Base-by-base conservation (phyloP, 2,888 invertebrate species). In the Tricholauxania praeusta region DNA sequence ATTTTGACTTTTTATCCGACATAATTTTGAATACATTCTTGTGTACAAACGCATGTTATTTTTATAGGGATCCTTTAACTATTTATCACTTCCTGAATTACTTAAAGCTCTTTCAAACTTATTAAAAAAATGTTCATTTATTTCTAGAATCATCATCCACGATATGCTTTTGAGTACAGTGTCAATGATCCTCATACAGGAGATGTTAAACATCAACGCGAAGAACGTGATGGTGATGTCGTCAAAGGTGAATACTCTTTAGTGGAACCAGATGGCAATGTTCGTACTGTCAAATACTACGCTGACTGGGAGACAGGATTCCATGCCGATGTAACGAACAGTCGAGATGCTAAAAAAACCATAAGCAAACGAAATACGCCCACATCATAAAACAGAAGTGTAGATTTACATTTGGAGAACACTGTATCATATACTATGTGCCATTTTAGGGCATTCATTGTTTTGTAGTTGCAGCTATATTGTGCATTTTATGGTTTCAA, bases 271-370 rank as follows among this genome's bases (percentile, higher is more conserved):
- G 93, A 93, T 87, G 93, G 93, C 72, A 92, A 92, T 76, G 91
- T 93, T 72, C 90, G 93, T 78, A 93, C 92, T 3, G 93, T 93
- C 73, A 90, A 92, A 87, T 93, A 93, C 87, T 90, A 91, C 72
- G 93, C 93, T 72, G 93, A 93, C 85, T 93, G 93, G 93, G 91
- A 93, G 86, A 93, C 92, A 79, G 93, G 93, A 81, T 93, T 93
- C 89, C 93, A 93, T 85, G 93, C 93, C 74, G 89, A 91, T 83
- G 92, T 93, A 65, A 90, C 89, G 85, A 92, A 93, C 86, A 91
- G 90, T 87, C 89, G 90, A 86, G 90, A 91, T 87, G 80, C 83
- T 59, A 81, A 77, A 52, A 87, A 87, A 80, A 79, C 81, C 67
- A 80, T 87, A 78, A 83, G 82, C 73, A 87, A 87, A 78, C 86